These are phyloP conservation scores for Chionoecetes opilio DNA, from an alignment of 1,140 invertebrate genomes.

Conservation along the genomic window DNA sequence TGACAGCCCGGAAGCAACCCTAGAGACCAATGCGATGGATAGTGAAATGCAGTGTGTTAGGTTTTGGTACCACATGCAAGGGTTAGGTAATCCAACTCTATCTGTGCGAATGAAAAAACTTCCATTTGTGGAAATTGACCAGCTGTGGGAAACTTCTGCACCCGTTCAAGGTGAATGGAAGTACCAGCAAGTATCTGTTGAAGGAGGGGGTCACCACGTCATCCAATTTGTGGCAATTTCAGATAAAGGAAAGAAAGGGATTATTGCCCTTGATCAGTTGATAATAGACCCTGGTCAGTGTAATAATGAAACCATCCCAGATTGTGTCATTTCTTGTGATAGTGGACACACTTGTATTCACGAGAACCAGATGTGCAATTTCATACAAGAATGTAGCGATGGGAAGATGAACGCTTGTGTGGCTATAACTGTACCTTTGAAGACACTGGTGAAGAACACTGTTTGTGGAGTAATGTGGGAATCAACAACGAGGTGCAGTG, in stretches of 20 bases:
- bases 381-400: slow-evolving; percentile 62
- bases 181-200: slow-evolving; percentile 57
- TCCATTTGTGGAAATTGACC: background rate
- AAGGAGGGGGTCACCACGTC: background rate
- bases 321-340: slow-evolving; percentile 67
- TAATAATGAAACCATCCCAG: slow-evolving; percentile 59
- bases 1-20: background rate
- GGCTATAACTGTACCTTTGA: slow-evolving; percentile 78
- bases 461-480: slow-evolving; percentile 45
- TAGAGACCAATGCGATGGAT: slow-evolving; percentile 64
- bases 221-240: slow-evolving; percentile 56
- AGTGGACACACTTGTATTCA: slow-evolving; percentile 54
- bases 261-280: slow-evolving; percentile 72
- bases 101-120: slow-evolving; percentile 42
- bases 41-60: slow-evolving; percentile 45
- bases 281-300: slow-evolving; percentile 37
- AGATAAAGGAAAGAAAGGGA: slow-evolving; percentile 43
- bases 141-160: slow-evolving; percentile 3
- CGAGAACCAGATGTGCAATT: slow-evolving; percentile 72
- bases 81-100: slow-evolving; percentile 32
- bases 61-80: slow-evolving; percentile 72
- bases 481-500: background rate
- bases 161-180: slow-evolving; percentile 59
- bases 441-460: slow-evolving; percentile 45
- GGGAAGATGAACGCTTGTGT: slow-evolving; percentile 73